Evolutionary conservation across 1,140 invertebrate species (phyloP).

Genomic region (Microvelia longipes): DNA sequence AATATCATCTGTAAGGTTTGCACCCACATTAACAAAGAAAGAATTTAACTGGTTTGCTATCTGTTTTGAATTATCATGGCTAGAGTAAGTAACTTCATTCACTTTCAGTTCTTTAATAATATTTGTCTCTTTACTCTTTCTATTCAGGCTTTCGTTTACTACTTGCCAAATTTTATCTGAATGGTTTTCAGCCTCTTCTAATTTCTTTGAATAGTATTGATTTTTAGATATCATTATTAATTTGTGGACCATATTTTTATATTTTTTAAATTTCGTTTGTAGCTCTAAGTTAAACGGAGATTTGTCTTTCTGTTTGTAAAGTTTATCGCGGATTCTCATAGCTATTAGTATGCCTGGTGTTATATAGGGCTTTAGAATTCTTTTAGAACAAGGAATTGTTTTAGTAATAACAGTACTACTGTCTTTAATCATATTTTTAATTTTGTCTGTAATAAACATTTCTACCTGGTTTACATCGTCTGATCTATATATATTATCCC

Average conservation of each 20-base stretch:
- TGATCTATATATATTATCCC: not conserved
- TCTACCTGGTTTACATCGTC: not conserved
- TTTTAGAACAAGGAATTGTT: not conserved
- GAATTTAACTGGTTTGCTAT: not conserved
- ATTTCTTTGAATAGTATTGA: not conserved
- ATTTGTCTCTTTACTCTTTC: not conserved
- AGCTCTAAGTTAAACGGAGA: not conserved
- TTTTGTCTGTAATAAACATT: not conserved
- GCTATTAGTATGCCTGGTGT: not conserved
- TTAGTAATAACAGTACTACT: not conserved
- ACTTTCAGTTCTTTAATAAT: not conserved
- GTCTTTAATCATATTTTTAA: not conserved
- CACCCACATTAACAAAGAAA: not conserved
- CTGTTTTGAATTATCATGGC: not conserved
- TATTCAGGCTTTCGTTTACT: not conserved
- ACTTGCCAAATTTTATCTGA: not conserved
- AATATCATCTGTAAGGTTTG: not conserved
- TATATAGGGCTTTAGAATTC: not conserved
- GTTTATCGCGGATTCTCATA: not conserved
- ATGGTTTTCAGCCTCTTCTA: not conserved
- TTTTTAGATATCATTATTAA: not conserved
- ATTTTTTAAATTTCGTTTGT: not conserved
- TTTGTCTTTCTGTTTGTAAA: not conserved
- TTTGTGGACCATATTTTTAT: not conserved
- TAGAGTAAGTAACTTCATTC: not conserved